Conservation (phyloP, 2,888 invertebrate genomes). For the Drosophila barbarae region DNA sequence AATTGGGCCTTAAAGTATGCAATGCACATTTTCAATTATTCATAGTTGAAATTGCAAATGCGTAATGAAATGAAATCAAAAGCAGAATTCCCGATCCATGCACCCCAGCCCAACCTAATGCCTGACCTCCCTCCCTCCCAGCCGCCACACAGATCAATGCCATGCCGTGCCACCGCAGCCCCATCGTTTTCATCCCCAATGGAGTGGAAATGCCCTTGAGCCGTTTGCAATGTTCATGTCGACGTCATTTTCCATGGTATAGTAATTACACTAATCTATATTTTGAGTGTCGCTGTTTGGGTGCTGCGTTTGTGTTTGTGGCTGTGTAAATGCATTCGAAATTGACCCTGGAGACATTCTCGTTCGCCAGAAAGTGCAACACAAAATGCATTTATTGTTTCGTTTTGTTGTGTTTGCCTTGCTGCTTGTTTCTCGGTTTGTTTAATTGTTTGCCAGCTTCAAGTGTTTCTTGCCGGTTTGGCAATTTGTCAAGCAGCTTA, state of each 20-base stretch:
- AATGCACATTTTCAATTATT: constrained; percentile 67
- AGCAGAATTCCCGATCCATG: constrained; percentile 54
- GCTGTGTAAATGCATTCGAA: constrained; percentile 58
- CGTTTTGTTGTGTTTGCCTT: constrained; percentile 37
- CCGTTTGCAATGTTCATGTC: constrained; percentile 53
- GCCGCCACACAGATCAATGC: neutral
- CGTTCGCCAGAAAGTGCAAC: constrained; percentile 44
- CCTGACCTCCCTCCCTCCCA: too few species aligned
- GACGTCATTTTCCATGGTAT: constrained; percentile 56
- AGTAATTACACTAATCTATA: constrained; percentile 70
- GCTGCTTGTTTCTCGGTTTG: constrained; percentile 37
- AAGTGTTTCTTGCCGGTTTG: constrained; percentile 36
- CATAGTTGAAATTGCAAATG: constrained; percentile 69
- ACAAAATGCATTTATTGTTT: constrained; percentile 56
- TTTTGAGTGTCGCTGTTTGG: constrained; percentile 15
- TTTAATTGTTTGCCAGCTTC: constrained; percentile 40
- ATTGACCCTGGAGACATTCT: constrained; percentile 71
- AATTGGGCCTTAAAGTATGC: constrained; percentile 71
- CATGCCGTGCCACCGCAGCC: neutral
- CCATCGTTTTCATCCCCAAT: constrained; percentile 35
- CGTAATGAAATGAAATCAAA: constrained; percentile 71
- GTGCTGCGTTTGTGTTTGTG: constrained; percentile 7
- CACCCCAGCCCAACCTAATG: neutral
- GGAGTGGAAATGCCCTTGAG: constrained; percentile 65
- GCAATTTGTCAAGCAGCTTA: constrained; percentile 21